Base-by-base conservation (phyloP, 1,140 invertebrate genomes). In the Bombus cullumanus region DNA sequence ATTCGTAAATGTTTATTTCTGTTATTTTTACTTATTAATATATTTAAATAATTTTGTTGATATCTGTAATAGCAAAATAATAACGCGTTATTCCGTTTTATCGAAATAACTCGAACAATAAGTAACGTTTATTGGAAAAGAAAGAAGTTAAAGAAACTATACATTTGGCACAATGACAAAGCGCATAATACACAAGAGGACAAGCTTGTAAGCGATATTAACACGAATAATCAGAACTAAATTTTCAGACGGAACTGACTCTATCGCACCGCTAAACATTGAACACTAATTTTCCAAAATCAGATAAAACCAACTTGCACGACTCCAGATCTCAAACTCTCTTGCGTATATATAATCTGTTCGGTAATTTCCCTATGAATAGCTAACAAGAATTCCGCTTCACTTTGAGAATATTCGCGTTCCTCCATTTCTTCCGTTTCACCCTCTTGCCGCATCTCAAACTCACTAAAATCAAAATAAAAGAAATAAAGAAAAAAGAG, bases 381-480 rank as follows among this genome's bases (percentile, higher is more conserved):
- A 41, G 31, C 6, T n/a, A 41, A n/a, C 22, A n/a, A 41, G 39
- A 72, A 41, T 43, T n/a, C 13, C 71, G 12, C 39, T 41, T 72
- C 15, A 39, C 39, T n/a, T n/a, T 18, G 15, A 43, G 28, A 41
- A 53, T 53, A 43, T 72, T 43, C 39, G 18, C 5, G 5, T 53
- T 22, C 22, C 47, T 13, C 13, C 15, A 18, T 72, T 39, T 18
- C 69, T 10, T 12, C 5, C 6, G 39, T 37, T 13, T 28, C 39
- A 2, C 13, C 18, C 3, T 41, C 12, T 6, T 6, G 2, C 25
- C 6, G 3, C 13, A 0, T n/a, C 13, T 1, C 9, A 18, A 8
- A 9, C 31, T 10, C 3, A 8, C 34, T 10, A 34, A 68, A 25
- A 9, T n/a, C 41, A 0, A 41, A 22, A 13, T 9, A 31, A 69